A percentile compares a stretch with the other conserved stretches of the same genome.
Conservation (phyloP, 2,797 vertebrate genomes). For the Crocodylus rhombifer region DNA sequence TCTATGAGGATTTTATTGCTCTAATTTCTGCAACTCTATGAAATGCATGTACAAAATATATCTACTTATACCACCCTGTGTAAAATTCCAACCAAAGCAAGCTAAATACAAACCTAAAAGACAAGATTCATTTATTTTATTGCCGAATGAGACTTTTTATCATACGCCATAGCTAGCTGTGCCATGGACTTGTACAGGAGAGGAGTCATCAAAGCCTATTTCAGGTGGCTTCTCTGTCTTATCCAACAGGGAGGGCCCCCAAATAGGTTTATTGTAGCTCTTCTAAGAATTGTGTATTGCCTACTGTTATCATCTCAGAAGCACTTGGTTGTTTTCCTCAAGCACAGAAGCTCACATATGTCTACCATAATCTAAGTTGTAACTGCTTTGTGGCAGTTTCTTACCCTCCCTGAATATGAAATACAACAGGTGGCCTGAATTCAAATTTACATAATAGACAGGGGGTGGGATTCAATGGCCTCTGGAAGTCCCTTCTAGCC, state of each 20-base stretch:
- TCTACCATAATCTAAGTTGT: background rate
- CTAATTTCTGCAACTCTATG: background rate
- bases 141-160: background rate
- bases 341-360: too few relatives aligned
- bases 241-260: background rate
- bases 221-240: background rate
- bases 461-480: too few relatives aligned
- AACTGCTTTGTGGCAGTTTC: background rate
- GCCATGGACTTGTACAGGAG: accelerated
- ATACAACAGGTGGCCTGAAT: background rate
- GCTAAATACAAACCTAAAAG: background rate
- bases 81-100: background rate
- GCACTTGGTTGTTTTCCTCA: too few relatives aligned
- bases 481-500: too few relatives aligned
- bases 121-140: background rate
- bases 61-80: accelerated
- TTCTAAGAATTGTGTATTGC: too few relatives aligned
- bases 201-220: background rate
- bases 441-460: background rate
- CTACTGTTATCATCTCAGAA: too few relatives aligned
- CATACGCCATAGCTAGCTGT: background rate
- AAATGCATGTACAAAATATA: background rate
- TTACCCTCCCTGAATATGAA: background rate
- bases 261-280: background rate
- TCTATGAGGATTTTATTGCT: background rate